Conservation (phyloP, 1,140 invertebrate genomes). For the Daktulosphaira vitifoliae region DNA sequence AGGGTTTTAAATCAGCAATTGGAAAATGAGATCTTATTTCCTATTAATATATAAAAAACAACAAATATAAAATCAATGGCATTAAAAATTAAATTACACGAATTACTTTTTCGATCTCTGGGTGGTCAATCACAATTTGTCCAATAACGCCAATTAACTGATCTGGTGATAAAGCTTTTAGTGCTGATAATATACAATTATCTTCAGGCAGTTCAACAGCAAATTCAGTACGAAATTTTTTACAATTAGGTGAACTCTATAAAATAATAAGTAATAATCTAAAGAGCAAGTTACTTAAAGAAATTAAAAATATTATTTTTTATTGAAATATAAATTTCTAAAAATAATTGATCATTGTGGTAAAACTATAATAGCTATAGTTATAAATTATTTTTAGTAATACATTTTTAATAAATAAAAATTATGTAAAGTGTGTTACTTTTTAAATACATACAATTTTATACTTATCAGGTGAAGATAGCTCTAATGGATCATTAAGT, state of each 20-base stretch:
- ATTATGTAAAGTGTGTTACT: too few species aligned
- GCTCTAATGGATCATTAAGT: slow-evolving; percentile 44
- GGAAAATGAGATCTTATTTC: slow-evolving; percentile 51
- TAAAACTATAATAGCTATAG: too few species aligned
- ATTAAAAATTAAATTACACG: not conserved
- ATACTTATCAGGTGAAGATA: slow-evolving; percentile 49
- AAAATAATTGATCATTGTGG: too few species aligned
- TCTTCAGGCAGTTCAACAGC: slow-evolving; percentile 32
- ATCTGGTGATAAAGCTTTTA: slow-evolving; percentile 58
- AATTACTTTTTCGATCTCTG: slow-evolving; percentile 48
- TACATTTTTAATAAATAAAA: too few species aligned
- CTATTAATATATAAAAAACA: slow-evolving; percentile 37
- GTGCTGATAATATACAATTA: slow-evolving; percentile 45
- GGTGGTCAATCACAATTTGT: slow-evolving; percentile 51
- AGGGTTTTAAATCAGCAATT: slow-evolving; percentile 55
- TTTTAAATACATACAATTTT: slow-evolving; percentile 37
- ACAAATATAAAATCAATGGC: not conserved
- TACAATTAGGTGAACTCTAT: slow-evolving; percentile 38
- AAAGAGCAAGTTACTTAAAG: too few species aligned
- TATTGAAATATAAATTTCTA: too few species aligned
- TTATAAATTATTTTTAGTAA: too few species aligned
- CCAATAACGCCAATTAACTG: slow-evolving; percentile 61
- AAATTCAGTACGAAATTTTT: slow-evolving; percentile 39
- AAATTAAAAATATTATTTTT: too few species aligned
- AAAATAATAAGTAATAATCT: too few species aligned